These are phyloP conservation scores for Oophaga pumilio DNA, from an alignment of 2,113 vertebrate species.

Conservation along the genomic window DNA sequence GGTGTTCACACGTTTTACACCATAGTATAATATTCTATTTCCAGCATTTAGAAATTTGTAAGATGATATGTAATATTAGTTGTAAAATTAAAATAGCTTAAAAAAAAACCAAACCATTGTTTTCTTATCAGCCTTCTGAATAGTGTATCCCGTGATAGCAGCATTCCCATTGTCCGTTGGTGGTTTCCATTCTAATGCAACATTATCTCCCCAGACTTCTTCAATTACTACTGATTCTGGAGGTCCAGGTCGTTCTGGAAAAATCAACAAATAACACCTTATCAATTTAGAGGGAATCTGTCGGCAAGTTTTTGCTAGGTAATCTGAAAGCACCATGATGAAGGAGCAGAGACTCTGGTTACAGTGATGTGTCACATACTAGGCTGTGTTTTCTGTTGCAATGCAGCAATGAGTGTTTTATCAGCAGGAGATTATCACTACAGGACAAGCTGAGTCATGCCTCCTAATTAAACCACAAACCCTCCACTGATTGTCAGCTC, in stretches of 20 bases:
- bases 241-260: conserved; percentile 89
- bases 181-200: conserved; percentile 88
- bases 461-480: too few relatives aligned
- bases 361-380: too few relatives aligned
- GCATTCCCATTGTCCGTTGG: conserved; percentile 92
- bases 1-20: too few relatives aligned
- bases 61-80: background rate
- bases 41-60: background rate
- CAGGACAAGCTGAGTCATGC: too few relatives aligned
- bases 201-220: conserved; percentile 94
- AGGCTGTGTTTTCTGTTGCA: too few relatives aligned
- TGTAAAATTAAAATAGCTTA: background rate
- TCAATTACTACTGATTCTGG: conserved; percentile 86
- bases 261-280: background rate
- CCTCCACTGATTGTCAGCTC: background rate
- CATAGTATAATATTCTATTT: background rate
- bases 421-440: too few relatives aligned
- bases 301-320: too few relatives aligned
- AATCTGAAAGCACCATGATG: too few relatives aligned
- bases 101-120: conserved; percentile 83
- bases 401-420: too few relatives aligned
- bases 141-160: conserved; percentile 92
- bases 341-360: too few relatives aligned
- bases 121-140: conserved; percentile 98
- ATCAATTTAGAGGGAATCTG: background rate